Percentiles rank a stretch among this genome's conserved stretches.
phyloP scores from a whole-genome alignment of 35 echinoderm and acorn worm genomes.

The Ophioderma brevispina region DNA sequence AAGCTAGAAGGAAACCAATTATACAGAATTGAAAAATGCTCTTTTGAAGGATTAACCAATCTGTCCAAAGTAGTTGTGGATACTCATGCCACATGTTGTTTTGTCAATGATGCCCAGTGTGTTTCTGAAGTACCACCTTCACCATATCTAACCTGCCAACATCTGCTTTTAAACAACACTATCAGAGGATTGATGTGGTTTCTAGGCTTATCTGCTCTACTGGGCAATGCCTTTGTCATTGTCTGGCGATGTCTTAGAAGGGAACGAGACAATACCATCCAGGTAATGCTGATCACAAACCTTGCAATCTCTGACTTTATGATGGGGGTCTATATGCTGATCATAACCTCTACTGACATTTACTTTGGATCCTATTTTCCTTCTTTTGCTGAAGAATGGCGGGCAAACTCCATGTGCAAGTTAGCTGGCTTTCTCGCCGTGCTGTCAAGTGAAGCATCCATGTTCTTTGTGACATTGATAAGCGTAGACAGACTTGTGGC shows the following conservation, averaged over 20 bases:
- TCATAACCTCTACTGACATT: constrained; percentile 23
- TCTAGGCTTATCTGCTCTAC: constrained; percentile 13
- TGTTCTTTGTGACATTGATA: constrained; percentile 52
- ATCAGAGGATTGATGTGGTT: constrained; percentile 37
- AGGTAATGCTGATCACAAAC: constrained; percentile 30
- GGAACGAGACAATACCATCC: not conserved
- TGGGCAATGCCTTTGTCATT: constrained; percentile 46
- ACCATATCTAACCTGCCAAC: not conserved
- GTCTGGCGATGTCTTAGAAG: constrained; percentile 3
- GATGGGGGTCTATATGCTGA: constrained; percentile 50
- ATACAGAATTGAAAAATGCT: not conserved
- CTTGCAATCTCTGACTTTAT: constrained; percentile 45
- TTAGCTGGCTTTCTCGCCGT: constrained; percentile 31
- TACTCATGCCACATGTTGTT: not conserved
- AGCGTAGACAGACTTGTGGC: constrained; percentile 39
- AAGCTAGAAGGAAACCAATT: not conserved
- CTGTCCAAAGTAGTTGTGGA: not conserved
- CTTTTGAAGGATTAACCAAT: not conserved
- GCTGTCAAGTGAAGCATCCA: constrained; percentile 40
- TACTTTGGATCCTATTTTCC: constrained; percentile 28
- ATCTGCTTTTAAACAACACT: not conserved
- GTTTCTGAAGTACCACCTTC: not conserved
- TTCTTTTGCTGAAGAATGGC: constrained; percentile 25
- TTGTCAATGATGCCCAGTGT: not conserved
- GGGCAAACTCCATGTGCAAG: constrained; percentile 14